Evolutionary conservation across 2,888 invertebrate genomes (phyloP).

Genomic region (Alloplasta piceator): DNA sequence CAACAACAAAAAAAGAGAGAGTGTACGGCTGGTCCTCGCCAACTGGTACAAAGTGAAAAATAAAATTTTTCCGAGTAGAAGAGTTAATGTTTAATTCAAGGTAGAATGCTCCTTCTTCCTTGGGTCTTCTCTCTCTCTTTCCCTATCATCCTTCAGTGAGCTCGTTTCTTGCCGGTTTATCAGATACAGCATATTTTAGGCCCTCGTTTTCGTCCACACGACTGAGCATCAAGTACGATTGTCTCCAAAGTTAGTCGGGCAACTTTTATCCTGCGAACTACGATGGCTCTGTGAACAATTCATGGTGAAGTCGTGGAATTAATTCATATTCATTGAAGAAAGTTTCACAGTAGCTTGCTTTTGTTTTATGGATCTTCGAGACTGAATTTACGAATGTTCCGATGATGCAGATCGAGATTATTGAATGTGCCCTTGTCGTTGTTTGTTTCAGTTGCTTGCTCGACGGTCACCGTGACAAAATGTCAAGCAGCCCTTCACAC

Average conservation of each 20-base stretch:
- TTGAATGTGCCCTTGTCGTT: constrained; percentile 53
- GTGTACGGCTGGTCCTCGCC: constrained; percentile 58
- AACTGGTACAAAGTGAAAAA: constrained; percentile 75
- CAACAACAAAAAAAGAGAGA: constrained; percentile 30
- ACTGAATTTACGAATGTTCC: not conserved
- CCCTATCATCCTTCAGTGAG: no score
- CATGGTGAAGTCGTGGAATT: constrained; percentile 28
- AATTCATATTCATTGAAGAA: constrained; percentile 31
- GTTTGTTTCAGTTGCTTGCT: constrained; percentile 93
- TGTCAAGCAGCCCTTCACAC: constrained; percentile 96
- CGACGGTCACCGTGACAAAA: constrained; percentile 96
- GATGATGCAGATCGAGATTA: not conserved
- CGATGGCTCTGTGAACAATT: no score
- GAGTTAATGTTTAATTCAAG: constrained; percentile 81
- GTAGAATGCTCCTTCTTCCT: constrained; percentile 70
- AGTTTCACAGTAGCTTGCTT: constrained; percentile 3
- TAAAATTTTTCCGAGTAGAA: constrained; percentile 76
- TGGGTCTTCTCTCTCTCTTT: not conserved
- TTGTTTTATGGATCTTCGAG: not conserved
- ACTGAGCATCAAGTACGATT: no score
- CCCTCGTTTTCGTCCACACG: no score
- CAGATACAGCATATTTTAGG: no score
- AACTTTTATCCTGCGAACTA: no score
- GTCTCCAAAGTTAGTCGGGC: no score
- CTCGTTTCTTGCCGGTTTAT: no score